phyloP scores from a whole-genome alignment of 2,797 vertebrate species.

The Sebastes taczanowskii region DNA sequence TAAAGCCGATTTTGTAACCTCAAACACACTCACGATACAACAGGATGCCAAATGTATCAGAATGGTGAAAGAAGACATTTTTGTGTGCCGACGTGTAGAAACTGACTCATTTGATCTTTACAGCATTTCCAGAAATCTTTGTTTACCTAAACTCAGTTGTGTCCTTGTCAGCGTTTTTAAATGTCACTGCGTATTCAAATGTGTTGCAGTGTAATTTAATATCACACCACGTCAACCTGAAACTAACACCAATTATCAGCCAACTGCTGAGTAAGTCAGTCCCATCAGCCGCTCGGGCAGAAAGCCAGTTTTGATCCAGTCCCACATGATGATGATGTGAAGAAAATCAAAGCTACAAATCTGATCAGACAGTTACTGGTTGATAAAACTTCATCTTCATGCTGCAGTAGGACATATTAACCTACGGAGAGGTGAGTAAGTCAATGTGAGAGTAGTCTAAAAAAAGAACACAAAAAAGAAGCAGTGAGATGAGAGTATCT shows the following conservation, averaged over 20 bases:
- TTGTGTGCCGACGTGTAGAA: neutral
- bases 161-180: neutral
- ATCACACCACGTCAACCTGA: neutral
- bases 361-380: neutral
- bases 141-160: neutral
- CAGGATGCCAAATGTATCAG: neutral
- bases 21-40: neutral
- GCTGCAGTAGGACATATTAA: neutral
- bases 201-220: neutral
- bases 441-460: neutral
- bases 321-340: neutral
- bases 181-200: neutral
- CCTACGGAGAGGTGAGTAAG: neutral
- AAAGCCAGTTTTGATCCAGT: neutral
- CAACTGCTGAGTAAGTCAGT: slow-evolving; percentile 2
- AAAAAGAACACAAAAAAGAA: neutral
- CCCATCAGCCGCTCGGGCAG: neutral
- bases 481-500: neutral
- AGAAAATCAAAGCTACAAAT: neutral
- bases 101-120: neutral
- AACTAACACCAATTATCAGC: neutral
- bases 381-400: neutral
- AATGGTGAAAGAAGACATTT: neutral
- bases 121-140: neutral
- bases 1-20: neutral